Base-by-base conservation (phyloP, 2,113 vertebrate species). In the Ancistrus triradiatus region DNA sequence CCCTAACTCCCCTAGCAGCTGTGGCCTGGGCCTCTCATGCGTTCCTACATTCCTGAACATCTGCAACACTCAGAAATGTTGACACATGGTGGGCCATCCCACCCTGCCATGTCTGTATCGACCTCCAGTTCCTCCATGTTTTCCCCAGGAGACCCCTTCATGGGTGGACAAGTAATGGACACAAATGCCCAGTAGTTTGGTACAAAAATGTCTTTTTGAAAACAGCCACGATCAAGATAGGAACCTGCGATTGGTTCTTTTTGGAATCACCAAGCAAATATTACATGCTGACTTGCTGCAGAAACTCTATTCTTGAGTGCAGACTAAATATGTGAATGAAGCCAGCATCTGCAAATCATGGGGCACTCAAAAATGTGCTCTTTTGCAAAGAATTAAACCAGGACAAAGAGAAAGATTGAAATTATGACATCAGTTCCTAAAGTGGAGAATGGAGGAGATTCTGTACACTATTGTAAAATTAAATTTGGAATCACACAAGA, bases 401-500 rank as follows among this genome's bases (percentile, higher is more conserved):
- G 75, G 65, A 70, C 38, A 81, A 77, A 85, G 77, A 8, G 85
- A 91, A 86, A 13, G 86, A 88, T 87, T 86, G 87, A 91, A 91
- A 84, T 79, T 83, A 83, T 85, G 85, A 84, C 83, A 86, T 88
- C 80, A 82, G 84, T 86, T 88, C 91, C 80, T 90, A 86, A 70
- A 72, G 78, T 78, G 79, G 79, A 83, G 70, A 74, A 79, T 82
- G 71, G 77, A 80, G 76, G 78, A 93, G 90, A 93, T 87, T 89
- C 90, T 97, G 89, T 96, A 94, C 93, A 87, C 85, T 86, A 83
- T 83, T 89, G 87, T 89, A 88, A 85, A 95, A 90, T 86, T 91
- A 91, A 89, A 91, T 92, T 66, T 91, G 95, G 93, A 97, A 93
- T 91, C 81, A 91, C 91, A 91, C 88, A 86, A 90, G 90, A 92